phyloP scores from a whole-genome alignment of 2,797 vertebrate species.

The Gallinago stenura region DNA sequence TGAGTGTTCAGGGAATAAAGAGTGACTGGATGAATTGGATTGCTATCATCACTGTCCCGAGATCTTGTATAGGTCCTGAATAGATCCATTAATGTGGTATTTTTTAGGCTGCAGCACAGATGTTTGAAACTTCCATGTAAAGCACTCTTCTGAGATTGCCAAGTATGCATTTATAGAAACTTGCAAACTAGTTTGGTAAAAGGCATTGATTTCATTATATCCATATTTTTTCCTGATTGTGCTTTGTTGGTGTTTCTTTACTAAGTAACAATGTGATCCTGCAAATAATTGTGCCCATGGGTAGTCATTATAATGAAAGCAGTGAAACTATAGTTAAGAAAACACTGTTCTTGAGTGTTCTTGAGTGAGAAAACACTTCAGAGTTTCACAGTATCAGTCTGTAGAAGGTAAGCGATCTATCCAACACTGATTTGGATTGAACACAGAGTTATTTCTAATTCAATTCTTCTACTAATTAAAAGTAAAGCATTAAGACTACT shows the following conservation, averaged over 20 bases:
- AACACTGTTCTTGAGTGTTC: background rate
- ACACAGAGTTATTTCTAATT: background rate
- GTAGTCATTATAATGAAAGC: background rate
- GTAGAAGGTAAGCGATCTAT: background rate
- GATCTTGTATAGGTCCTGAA: background rate
- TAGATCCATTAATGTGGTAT: background rate
- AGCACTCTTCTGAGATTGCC: background rate
- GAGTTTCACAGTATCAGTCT: background rate
- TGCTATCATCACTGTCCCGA: background rate
- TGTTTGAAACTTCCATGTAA: background rate
- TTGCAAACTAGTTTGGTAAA: background rate
- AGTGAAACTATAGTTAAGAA: background rate
- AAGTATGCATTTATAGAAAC: background rate
- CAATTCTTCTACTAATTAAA: background rate
- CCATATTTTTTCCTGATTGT: background rate
- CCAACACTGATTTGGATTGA: background rate
- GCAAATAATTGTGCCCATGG: background rate
- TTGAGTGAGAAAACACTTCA: background rate
- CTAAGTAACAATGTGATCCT: background rate
- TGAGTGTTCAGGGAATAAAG: background rate
- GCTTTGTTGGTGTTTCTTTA: background rate
- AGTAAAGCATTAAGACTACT: background rate
- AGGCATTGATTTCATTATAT: background rate
- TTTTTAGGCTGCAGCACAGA: constrained; percentile 15
- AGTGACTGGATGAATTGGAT: background rate